These are phyloP conservation scores for Drosophila cracens DNA, from an alignment of 2,888 invertebrate species.

Conservation along the genomic window DNA sequence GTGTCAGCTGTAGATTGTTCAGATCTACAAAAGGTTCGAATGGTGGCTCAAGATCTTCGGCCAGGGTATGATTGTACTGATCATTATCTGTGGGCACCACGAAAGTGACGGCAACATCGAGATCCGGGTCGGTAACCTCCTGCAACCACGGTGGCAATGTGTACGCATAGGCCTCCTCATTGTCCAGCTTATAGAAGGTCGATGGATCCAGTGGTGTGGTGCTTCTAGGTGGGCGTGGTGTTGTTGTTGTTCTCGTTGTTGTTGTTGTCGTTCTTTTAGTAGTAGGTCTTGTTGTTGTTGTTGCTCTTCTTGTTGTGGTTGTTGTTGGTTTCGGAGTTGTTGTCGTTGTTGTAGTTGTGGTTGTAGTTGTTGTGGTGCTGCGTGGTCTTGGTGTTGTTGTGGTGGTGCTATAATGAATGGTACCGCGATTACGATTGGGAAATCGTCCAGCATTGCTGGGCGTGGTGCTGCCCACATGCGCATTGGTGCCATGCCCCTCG, in stretches of 20 bases:
- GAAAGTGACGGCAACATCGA: constrained; percentile 82
- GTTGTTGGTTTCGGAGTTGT: constrained; percentile 24
- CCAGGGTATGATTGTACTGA: constrained; percentile 81
- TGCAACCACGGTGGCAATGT: constrained; percentile 82
- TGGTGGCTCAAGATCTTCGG: constrained; percentile 80
- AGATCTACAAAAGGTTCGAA: constrained; percentile 82
- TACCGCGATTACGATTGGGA: constrained; percentile 66
- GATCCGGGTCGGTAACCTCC: constrained; percentile 82
- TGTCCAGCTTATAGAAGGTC: constrained; percentile 68
- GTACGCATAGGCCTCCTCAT: constrained; percentile 76
- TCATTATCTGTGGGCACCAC: constrained; percentile 81
- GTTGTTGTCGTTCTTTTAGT: constrained; percentile 26
- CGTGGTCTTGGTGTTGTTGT: constrained; percentile 40
- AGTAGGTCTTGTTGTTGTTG: constrained; percentile 19
- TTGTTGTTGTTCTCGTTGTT: constrained; percentile 42
- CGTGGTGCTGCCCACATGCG: constrained; percentile 63
- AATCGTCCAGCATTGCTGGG: constrained; percentile 55
- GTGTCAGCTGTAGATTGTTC: constrained; percentile 68
- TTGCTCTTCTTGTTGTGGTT: constrained; percentile 40
- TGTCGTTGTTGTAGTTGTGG: constrained; percentile 33
- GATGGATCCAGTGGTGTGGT: constrained; percentile 69
- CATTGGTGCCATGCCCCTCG: constrained; percentile 67
- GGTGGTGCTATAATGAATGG: constrained; percentile 65
- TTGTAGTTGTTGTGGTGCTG: constrained; percentile 31
- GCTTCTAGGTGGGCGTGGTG: constrained; percentile 31